Percentiles rank a stretch among this genome's conserved stretches.
These are phyloP conservation scores for Elephas maximus DNA, from an alignment of 2,113 vertebrate genomes.

Conservation along the genomic window DNA sequence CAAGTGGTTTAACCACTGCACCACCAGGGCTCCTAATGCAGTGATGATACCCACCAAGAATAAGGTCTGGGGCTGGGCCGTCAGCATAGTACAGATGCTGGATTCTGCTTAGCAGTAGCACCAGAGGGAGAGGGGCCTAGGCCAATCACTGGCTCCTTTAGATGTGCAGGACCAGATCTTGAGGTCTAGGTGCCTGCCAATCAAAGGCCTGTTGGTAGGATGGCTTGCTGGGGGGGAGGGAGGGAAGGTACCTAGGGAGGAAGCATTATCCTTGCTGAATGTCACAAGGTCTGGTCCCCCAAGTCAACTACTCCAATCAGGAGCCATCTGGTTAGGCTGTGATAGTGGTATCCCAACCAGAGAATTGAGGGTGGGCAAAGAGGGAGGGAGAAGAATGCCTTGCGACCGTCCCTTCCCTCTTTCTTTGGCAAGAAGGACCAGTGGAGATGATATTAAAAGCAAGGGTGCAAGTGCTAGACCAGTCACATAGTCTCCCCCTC, in stretches of 20 bases:
- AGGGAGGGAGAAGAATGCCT: neutral
- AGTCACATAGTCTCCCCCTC: neutral
- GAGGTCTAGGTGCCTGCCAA: neutral
- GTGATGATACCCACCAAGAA: slow-evolving; percentile 89
- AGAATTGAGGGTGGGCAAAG: neutral
- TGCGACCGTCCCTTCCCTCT: neutral
- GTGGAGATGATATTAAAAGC: neutral
- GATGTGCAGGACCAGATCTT: neutral
- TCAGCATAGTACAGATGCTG: neutral
- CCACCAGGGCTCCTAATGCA: slow-evolving; percentile 5
- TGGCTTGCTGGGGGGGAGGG: neutral
- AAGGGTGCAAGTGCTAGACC: no score
- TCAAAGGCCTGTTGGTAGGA: neutral
- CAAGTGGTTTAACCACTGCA: no score
- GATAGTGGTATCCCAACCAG: neutral
- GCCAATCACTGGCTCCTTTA: neutral
- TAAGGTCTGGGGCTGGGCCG: slow-evolving; percentile 38
- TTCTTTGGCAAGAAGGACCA: neutral
- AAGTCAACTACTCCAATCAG: slow-evolving; percentile 17
- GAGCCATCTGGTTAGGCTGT: neutral
- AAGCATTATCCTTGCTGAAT: neutral
- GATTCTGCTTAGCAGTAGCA: neutral
- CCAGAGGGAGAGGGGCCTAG: neutral
- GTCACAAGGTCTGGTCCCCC: neutral
- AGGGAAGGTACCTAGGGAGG: neutral